Evolutionary conservation across 2,113 vertebrate species (phyloP).

Genomic region (Menidia beryllina): DNA sequence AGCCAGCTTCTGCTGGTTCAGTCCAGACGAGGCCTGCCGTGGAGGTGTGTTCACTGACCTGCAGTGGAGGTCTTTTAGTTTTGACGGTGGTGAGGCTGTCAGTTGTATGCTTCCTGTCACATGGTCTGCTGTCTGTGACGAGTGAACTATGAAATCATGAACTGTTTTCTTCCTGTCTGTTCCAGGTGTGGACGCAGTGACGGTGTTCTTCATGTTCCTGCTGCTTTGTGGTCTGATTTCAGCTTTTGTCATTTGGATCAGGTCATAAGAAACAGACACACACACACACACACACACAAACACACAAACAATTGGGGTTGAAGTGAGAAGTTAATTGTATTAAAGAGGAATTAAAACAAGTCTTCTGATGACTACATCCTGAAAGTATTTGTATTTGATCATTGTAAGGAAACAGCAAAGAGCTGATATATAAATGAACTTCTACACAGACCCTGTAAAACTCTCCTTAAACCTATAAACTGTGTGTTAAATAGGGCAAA

Average conservation of each 20-base stretch:
- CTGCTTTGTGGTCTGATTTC: slow-evolving; percentile 67
- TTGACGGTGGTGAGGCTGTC: background rate
- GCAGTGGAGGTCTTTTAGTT: background rate
- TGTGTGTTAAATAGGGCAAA: no score
- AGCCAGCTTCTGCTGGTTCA: slow-evolving; percentile 89
- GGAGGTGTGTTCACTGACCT: slow-evolving; percentile 78
- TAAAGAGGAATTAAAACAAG: no score
- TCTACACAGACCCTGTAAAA: no score
- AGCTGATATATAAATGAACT: no score
- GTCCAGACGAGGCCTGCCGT: slow-evolving; percentile 80
- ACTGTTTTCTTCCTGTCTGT: background rate
- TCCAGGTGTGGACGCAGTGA: slow-evolving; percentile 77
- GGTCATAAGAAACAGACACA: slow-evolving; percentile 23
- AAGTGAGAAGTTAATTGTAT: no score
- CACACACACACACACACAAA: slow-evolving; percentile 6
- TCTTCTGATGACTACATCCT: no score
- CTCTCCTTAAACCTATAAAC: no score
- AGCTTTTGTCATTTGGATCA: slow-evolving; percentile 55
- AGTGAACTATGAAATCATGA: background rate
- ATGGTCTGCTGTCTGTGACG: no score
- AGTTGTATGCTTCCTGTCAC: background rate
- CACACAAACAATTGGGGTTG: background rate
- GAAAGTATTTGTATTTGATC: no score
- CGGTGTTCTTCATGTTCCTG: slow-evolving; percentile 75
- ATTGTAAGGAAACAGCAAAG: no score